Base-by-base conservation (phyloP, 2,888 invertebrate genomes). In the Trissoscelio sp. region DNA sequence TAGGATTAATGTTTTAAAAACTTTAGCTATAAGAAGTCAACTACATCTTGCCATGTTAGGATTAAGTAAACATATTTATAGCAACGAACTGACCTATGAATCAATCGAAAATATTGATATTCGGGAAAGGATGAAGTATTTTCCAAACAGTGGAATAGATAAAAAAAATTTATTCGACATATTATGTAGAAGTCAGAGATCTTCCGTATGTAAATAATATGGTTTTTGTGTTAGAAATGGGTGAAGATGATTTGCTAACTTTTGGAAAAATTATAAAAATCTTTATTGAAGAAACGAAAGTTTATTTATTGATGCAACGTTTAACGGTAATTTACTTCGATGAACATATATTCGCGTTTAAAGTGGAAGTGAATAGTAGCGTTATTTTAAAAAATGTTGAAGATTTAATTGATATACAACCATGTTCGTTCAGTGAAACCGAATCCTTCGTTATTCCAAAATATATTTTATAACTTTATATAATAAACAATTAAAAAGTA, bases 1-100 rank as follows among this genome's bases (percentile, higher is more conserved):
- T 48, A 60, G 74, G 57, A 31, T 55, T 9, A 80, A 80, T 69
- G 16, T 80, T 31, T 46, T 79, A 48, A 79, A 73, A 67, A 75
- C 75, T 11, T n/a, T 77, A 51, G 58, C 16, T 7, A 53, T 58
- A 37, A 48, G 53, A 60, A 24, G 22, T 31, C 75, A 77, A 42
- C 42, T 77, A 16, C 75, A 42, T 2, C 20, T 77, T n/a, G 67
- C 67, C 20, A 60, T 60, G 58, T 67, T 77, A 9, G 67, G 39
- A 28, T 31, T 57, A 4, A 6, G 39, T 37, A 7, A 34, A 14
- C 14, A 34, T 39, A 66, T 74, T 11, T 44, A 3, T 9, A 64
- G 4, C 28, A 53, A 60, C 22, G 46, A 72, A 6, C n/a, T 72
- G 3, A 9, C 9, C 0, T 62, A 44, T 48, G 62, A 73, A 31